A percentile compares a stretch with the other conserved stretches of the same genome.
These are phyloP conservation scores for Pachydiplax longipennis DNA, from an alignment of 2,888 invertebrate species.

Conservation along the genomic window DNA sequence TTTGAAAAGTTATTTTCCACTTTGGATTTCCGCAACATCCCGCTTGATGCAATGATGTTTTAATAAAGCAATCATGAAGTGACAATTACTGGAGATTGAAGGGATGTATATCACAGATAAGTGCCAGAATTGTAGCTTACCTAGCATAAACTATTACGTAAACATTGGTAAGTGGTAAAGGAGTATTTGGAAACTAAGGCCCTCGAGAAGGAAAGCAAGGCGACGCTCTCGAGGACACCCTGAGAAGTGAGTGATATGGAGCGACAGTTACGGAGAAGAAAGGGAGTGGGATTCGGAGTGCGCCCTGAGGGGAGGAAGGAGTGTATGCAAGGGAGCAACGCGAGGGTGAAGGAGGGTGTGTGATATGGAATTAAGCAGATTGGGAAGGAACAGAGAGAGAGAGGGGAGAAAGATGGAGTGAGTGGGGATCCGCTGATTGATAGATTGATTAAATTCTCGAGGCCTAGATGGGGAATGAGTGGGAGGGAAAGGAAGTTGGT, in stretches of 20 bases:
- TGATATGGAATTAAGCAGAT: not conserved
- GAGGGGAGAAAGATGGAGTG: not conserved
- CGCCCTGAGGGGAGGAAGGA: not conserved
- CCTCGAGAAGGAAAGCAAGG: too few species aligned
- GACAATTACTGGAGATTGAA: too few species aligned
- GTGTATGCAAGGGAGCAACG: not conserved
- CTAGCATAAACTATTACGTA: too few species aligned
- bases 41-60: too few species aligned
- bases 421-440: conserved; percentile 18
- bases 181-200: too few species aligned
- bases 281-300: not conserved
- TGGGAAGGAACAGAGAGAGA: not conserved
- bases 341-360: not conserved
- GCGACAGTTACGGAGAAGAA: not conserved
- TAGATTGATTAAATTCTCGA: conserved; percentile 40
- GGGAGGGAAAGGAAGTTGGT: not conserved
- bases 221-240: too few species aligned
- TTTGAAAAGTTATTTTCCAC: too few species aligned
- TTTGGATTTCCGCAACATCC: too few species aligned
- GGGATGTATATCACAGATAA: too few species aligned
- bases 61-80: too few species aligned
- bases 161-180: too few species aligned
- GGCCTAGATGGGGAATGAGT: not conserved
- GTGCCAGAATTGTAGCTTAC: too few species aligned
- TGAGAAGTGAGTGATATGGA: not conserved